A percentile compares a stretch with the other conserved stretches of the same genome.
Evolutionary conservation across 2,797 vertebrate species (phyloP).

Genomic region (Scolopax rusticola): DNA sequence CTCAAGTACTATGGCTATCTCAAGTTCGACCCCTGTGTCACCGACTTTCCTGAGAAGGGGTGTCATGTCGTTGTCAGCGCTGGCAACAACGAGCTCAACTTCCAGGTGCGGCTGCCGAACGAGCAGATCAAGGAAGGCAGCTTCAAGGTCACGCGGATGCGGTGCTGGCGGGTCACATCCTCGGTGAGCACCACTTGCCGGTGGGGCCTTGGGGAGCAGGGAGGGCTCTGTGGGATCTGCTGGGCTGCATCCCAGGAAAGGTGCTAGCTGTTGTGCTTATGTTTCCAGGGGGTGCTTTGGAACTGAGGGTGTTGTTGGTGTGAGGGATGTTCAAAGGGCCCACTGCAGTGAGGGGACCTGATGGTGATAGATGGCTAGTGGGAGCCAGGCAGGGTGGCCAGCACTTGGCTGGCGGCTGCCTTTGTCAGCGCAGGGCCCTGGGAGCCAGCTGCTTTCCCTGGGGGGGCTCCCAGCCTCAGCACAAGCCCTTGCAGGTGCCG

Average conservation of each 20-base stretch:
- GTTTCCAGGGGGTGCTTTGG: background rate
- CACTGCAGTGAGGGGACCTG: background rate
- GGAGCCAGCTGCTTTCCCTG: background rate
- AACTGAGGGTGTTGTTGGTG: background rate
- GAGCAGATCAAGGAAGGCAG: constrained; percentile 98
- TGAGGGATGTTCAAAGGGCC: background rate
- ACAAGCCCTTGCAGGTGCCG: constrained; percentile 83
- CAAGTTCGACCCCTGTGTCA: constrained; percentile 96
- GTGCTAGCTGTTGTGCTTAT: background rate
- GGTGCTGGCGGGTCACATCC: constrained; percentile 97
- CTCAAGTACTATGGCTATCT: constrained; percentile 97
- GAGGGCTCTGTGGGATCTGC: background rate
- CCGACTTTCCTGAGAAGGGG: constrained; percentile 96
- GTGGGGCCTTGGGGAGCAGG: fast-evolving
- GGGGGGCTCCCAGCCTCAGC: background rate
- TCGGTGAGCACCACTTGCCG: constrained; percentile 85
- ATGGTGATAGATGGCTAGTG: background rate
- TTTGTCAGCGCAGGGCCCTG: fast-evolving
- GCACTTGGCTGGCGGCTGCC: background rate
- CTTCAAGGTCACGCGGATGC: constrained; percentile 98
- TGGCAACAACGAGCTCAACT: constrained; percentile 98
- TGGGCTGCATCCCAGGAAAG: background rate
- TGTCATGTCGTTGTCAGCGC: constrained; percentile 96
- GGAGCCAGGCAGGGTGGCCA: background rate
- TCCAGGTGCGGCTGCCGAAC: constrained; percentile 94